Evolutionary conservation across 2,113 vertebrate species (phyloP), one percentile per base, ranked within the genome.

Genomic region (Pachypanchax playfairii): DNA sequence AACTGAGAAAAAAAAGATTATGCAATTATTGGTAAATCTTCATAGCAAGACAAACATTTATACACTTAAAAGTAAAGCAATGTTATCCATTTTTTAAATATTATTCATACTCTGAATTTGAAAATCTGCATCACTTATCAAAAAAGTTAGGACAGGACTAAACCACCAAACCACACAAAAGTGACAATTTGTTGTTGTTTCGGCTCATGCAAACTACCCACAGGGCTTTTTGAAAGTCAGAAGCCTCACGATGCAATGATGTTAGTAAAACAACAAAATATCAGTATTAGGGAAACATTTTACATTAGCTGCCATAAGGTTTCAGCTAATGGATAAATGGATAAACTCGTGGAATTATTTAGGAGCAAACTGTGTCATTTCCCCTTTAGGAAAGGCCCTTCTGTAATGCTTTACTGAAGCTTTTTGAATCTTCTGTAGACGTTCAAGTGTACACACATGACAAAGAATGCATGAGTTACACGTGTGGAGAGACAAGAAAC

Each of bases 401-500:
- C 12, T 62, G 51, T 35, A 50, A 62, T 43, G 46, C 6, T 12
- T 47, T 36, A 52, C 15, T 22, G 50, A 73, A 25, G 35, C 26
- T 58, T 55, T 18, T 8, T 59, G 18, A 51, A 28, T 39, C 43
- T 75, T 67, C 20, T 39, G 38, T 38, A 18, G 51, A 25, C 50
- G 52, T 18, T 47, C 22, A 38, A 44, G 43, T 38, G 29, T 20
- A 66, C 22, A 59, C 36, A 54, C 54, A 53, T 58, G 44, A 49
- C 51, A 56, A 13, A 18, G 53, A 63, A 70, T 28, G 15, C 58
- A 61, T 22, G 22, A 48, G 44, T 29, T 35, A 48, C 63, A 70
- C 4, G 59, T 71, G 64, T 63, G 48, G 28, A 31, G 31, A 60
- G 70, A 87, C 57, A 70, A 57, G 79, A 79, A 80, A 65, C 79